Base-by-base conservation (phyloP, 2,888 invertebrate species). In the Ectropis crepuscularia region DNA sequence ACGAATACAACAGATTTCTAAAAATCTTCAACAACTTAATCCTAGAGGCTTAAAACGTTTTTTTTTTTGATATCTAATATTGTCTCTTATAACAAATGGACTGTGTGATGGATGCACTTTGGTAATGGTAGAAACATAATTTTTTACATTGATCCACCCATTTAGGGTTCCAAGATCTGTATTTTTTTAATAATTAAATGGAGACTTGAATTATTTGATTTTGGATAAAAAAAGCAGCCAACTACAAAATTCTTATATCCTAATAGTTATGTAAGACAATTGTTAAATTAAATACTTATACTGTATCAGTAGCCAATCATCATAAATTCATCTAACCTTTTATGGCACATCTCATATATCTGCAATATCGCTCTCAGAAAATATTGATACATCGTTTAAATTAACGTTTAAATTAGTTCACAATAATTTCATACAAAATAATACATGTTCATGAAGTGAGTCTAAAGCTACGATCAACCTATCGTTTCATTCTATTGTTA, bases 11-110 rank as follows among this genome's bases (percentile, higher is more conserved):
- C 81, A 81, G 78, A 73, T 74, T 71, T 73, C 74, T 78, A 77
- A 73, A 76, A 78, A 75, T 70, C 67, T 67, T 78, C 74, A 85
- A 86, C 84, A 83, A 78, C 76, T 81, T 81, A 81, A 43, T 47
- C 42, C 64, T 64, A 60, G 12, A 8, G 28, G 47, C n/a, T 11
- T 54, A 39, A 45, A 11, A n/a, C 5, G 8, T 42, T 45, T 54
- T 55, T 37, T 48, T 49, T 51, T 50, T 51, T 41, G 59, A 50
- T 55, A 57, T 69, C 73, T 80, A 60, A 67, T 71, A 71, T 68
- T 68, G 68, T 70, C 67, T 57, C 68, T 65, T 59, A 53, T 49
- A 63, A 39, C 28, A 63, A 66, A 60, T 39, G 39, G 50, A 39
- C 50, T 37, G 51, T 53, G 6, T 11, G 36, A n/a, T 43, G 11